Percentiles rank a stretch among this genome's conserved stretches.
phyloP scores from a whole-genome alignment of 2,113 vertebrate genomes.

The Antechinus flavipes region DNA sequence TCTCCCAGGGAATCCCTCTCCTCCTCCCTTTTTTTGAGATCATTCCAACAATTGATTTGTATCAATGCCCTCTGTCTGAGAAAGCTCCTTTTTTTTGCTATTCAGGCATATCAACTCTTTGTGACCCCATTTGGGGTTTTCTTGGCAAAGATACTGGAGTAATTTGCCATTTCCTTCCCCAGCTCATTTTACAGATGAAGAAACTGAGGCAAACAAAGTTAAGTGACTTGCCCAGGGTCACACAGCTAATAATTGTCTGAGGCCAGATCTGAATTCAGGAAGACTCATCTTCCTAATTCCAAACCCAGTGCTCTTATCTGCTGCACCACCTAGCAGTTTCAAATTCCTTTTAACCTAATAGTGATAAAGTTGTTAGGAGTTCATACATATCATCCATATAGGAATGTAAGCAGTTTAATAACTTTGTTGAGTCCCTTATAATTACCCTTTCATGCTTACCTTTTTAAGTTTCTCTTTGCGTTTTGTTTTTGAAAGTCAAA shows the following conservation, averaged over 20 bases:
- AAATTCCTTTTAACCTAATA: not conserved
- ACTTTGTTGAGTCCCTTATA: not conserved
- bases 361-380: not conserved
- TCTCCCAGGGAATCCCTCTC: not conserved
- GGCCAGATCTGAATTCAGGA: not conserved
- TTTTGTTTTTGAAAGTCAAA: not conserved
- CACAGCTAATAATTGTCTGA: not conserved
- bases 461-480: not conserved
- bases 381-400: not conserved
- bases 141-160: not conserved
- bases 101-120: not conserved
- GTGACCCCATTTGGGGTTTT: not conserved
- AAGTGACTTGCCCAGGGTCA: not conserved
- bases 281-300: too few species aligned
- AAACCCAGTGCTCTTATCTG: not conserved
- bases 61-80: not conserved
- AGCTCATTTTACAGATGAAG: not conserved
- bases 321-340: not conserved
- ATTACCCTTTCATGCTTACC: not conserved
- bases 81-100: not conserved
- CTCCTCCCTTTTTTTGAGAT: not conserved
- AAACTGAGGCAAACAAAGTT: not conserved
- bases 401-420: not conserved
- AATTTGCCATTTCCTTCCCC: not conserved
- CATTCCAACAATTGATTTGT: not conserved